Base-by-base conservation (phyloP, 2,888 invertebrate genomes). In the Bellardia pandia region DNA sequence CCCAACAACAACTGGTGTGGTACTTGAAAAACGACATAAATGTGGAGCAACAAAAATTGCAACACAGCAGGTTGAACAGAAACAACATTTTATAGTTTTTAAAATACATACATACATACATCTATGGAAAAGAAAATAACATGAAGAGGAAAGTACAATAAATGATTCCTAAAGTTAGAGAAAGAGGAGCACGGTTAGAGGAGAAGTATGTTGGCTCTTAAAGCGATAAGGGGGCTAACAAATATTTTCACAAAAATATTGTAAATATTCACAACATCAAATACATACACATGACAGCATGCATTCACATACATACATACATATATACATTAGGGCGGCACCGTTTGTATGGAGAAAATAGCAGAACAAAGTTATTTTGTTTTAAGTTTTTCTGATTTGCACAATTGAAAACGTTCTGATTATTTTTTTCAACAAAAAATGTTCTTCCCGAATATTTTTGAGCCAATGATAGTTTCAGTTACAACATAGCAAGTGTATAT, bases 231-330 rank as follows among this genome's bases (percentile, higher is more conserved):
- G 72, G 48, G 37, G 48, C 23, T 60, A 74, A 60, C 40, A 86
- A 82, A 78, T 62, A 69, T 78, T 77, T 85, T 56, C 30, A 68
- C 56, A 33, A 40, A 75, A 79, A 75, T 58, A 51, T 85, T 62
- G 53, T 6, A 71, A 83, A 83, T 64, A 64, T 68, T 76, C 53
- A 40, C 37, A 60, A 48, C 4, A 60, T 60, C 8, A 6, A 5
- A 33, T 14, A 0, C 30, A 11, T 13, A 30, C 62, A 40, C 4
- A 45, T 51, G n/a, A 13, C 3, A 51, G 13, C 14, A 51, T n/a
- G 42, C 45, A 72, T 16, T 53, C 51, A 64, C 6, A 13, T n/a
- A 14, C 23, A 23, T n/a, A 14, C 23, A 23, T 33, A 37, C 6
- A 5, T 37, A 37, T 37, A 37, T 37, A 37, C 5, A 37, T 37